These are phyloP conservation scores for Acanthoscelides obtectus DNA, from an alignment of 2,888 invertebrate genomes.

Conservation along the genomic window DNA sequence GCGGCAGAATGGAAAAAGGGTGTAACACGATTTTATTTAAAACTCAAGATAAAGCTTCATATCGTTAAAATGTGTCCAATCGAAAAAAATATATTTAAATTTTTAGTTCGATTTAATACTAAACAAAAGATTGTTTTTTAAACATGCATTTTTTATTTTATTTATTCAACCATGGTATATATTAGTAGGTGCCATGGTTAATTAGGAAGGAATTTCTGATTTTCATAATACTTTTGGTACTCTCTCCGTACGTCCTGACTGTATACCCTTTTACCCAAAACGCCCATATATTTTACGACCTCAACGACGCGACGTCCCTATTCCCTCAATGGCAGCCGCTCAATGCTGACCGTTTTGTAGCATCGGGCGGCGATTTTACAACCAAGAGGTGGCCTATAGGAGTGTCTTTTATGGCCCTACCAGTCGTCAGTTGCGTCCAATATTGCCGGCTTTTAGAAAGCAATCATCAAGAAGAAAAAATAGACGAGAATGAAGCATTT, in stretches of 20 bases:
- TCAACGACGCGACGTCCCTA: background rate
- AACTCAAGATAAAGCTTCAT: too few relatives aligned
- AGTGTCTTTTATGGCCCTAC: background rate
- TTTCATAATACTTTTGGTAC: too few relatives aligned
- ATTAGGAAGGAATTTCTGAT: too few relatives aligned
- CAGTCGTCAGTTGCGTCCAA: background rate
- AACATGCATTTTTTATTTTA: too few relatives aligned
- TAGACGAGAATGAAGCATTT: background rate
- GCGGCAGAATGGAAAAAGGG: too few relatives aligned
- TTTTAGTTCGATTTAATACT: too few relatives aligned
- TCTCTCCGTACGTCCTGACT: background rate
- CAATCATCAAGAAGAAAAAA: background rate
- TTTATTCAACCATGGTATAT: too few relatives aligned
- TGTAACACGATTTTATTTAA: too few relatives aligned
- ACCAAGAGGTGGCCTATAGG: background rate
- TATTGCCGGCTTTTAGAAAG: background rate
- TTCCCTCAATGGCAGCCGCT: background rate
- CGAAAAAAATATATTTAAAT: too few relatives aligned
- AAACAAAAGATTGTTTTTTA: too few relatives aligned
- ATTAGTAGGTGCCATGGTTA: too few relatives aligned
- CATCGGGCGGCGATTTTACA: background rate
- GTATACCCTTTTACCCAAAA: background rate
- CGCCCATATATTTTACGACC: background rate
- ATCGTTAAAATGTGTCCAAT: too few relatives aligned
- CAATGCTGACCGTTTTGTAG: background rate